Evolutionary conservation across 2,888 invertebrate genomes (phyloP), one percentile per base, ranked within the genome.

Genomic region (Tolmerus cingulatus): DNA sequence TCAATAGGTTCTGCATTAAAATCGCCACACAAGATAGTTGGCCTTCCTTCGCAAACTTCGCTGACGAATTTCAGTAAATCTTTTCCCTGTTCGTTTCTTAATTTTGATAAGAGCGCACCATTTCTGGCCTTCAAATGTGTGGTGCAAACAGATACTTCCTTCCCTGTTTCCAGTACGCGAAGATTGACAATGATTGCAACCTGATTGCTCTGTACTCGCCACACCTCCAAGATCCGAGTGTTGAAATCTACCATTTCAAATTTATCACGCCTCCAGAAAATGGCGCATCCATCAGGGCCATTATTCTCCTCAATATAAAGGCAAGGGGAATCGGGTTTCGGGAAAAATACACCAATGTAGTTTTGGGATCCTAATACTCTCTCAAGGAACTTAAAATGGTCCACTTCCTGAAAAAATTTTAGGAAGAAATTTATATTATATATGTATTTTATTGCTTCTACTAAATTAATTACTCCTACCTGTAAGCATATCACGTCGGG

Each of bases 281-380:
- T 93, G 40, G 96, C 96, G 91, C 96, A 96, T 9, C 96, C 96
- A 91, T 96, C 96, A 0, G 96, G 96, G 0, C 96, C 96, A 90
- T 95, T 95, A 90, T 96, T 96, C 89, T 95, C 94, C 88, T 94
- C 93, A 76, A 95, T 94, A 90, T 96, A 96, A 76, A 96, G 92
- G 91, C 96, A 96, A 0, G 96, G 96, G 0, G 96, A 96, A 90
- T 96, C 95, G 0, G 96, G 96, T 92, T 96, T 96, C 0, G 96
- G 95, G 90, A 95, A 95, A 91, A 96, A 96, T 89, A 94, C 93
- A 5, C 96, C 96, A 0, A 92, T 92, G 90, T 95, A 96, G 30
- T 96, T 95, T 91, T 95, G 94, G 0, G 94, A 93, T 9, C 93
- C 93, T 89, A 96, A 91, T 66, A 95, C 93, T 87, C 93, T 93